phyloP scores from a whole-genome alignment of 2,888 invertebrate species.

The Phyllotreta cruciferae region DNA sequence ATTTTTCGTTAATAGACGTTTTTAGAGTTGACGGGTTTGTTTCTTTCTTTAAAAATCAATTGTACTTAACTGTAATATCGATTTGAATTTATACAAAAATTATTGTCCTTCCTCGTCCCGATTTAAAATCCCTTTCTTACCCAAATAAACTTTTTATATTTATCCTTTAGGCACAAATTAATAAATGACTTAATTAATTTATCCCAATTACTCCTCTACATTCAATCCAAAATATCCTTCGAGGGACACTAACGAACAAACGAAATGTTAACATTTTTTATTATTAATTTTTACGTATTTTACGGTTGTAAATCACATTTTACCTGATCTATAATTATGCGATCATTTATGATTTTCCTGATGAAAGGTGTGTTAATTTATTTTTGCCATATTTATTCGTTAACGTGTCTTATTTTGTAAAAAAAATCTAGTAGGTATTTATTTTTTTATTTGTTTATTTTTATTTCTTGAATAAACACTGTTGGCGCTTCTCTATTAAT shows the following conservation, averaged over 20 bases:
- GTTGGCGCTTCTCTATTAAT: slow-evolving; percentile 42
- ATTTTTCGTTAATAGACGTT: neutral
- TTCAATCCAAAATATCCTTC: slow-evolving; percentile 14
- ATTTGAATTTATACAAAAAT: slow-evolving; percentile 16
- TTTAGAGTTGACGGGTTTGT: neutral
- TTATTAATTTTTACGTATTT: slow-evolving; percentile 18
- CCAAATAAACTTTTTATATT: too few species aligned
- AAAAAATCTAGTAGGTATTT: slow-evolving; percentile 44
- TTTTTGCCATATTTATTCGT: slow-evolving; percentile 47
- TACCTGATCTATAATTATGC: slow-evolving; percentile 25
- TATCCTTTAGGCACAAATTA: slow-evolving; percentile 4
- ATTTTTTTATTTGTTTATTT: slow-evolving; percentile 47
- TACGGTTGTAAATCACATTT: slow-evolving; percentile 21
- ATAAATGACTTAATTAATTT: too few species aligned
- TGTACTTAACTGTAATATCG: slow-evolving; percentile 40
- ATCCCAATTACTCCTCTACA: neutral
- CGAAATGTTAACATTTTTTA: slow-evolving; percentile 11
- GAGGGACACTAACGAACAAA: slow-evolving; percentile 2
- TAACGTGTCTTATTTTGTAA: slow-evolving; percentile 43
- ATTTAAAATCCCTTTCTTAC: too few species aligned
- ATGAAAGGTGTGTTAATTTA: slow-evolving; percentile 40
- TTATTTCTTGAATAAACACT: slow-evolving; percentile 46
- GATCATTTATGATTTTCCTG: slow-evolving; percentile 18
- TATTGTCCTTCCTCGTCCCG: too few species aligned
- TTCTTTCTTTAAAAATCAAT: slow-evolving; percentile 2